These are phyloP conservation scores for Thinocorus orbignyianus DNA, from an alignment of 2,113 vertebrate species.

Conservation along the genomic window DNA sequence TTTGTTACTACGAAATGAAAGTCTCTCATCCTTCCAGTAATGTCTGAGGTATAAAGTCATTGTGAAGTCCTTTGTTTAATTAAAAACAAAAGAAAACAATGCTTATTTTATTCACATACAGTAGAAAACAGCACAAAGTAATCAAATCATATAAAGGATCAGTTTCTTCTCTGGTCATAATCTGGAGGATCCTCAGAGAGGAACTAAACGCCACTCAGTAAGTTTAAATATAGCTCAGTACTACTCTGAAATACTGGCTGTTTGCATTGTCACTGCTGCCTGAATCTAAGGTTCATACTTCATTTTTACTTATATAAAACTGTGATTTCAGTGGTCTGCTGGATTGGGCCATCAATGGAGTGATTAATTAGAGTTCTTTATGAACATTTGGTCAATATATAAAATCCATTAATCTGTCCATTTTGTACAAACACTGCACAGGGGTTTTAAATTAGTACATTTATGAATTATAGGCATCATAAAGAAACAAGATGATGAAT, in stretches of 20 bases:
- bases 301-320: neutral
- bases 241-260: neutral
- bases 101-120: neutral
- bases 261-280: neutral
- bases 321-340: neutral
- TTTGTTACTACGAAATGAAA: conserved; percentile 86
- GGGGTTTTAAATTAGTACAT: neutral
- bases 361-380: neutral
- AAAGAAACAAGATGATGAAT: neutral
- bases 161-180: neutral
- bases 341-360: neutral
- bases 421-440: neutral
- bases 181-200: neutral
- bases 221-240: neutral
- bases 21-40: conserved; percentile 95
- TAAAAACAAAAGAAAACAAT: conserved; percentile 15
- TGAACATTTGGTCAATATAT: neutral
- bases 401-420: neutral
- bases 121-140: neutral
- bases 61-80: conserved; percentile 85
- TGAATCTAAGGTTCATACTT: neutral
- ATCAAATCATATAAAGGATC: neutral
- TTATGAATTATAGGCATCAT: neutral
- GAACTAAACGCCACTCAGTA: neutral
- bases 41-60: conserved; percentile 94